Conservation (phyloP, 2,888 invertebrate genomes). For the Dione juno region DNA sequence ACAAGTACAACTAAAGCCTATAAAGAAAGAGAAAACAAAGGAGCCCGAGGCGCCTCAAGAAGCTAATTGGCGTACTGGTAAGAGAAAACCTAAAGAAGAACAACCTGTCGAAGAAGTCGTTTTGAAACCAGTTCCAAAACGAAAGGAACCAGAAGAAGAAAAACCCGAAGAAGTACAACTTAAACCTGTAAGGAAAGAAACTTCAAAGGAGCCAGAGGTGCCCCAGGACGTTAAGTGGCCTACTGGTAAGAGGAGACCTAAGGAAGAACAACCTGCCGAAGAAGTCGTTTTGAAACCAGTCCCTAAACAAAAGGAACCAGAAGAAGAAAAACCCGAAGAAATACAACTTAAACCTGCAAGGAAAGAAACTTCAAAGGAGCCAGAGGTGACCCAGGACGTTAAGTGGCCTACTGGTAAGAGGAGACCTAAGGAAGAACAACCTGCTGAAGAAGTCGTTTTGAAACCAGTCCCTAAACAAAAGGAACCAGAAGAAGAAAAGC, state of each 20-base stretch:
- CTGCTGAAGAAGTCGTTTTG: conserved; percentile 49
- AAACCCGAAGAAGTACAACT: conserved; percentile 57
- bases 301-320: conserved; percentile 53
- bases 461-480: conserved; percentile 53
- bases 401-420: conserved; percentile 43
- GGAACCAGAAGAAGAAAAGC: conserved; percentile 56
- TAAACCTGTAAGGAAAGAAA: conserved; percentile 57
- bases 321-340: conserved; percentile 47
- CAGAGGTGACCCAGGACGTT: background rate
- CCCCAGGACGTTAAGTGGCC: conserved; percentile 53
- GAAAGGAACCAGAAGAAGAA: conserved; percentile 50
- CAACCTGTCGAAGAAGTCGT: conserved; percentile 59
- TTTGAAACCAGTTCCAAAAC: conserved; percentile 63
- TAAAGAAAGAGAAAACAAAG: conserved; percentile 37
- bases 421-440: too few relatives aligned
- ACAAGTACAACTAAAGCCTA: conserved; percentile 62
- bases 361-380: background rate
- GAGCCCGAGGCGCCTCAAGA: conserved; percentile 56
- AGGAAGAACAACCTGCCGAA: conserved; percentile 56
- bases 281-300: conserved; percentile 64
- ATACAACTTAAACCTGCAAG: conserved; percentile 48
- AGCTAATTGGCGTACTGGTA: conserved; percentile 55
- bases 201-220: conserved; percentile 59
- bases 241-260: conserved; percentile 45
- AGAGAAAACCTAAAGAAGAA: conserved; percentile 53